Evolutionary conservation across 2,888 invertebrate genomes (phyloP).

Genomic region (Torymus texanus): DNA sequence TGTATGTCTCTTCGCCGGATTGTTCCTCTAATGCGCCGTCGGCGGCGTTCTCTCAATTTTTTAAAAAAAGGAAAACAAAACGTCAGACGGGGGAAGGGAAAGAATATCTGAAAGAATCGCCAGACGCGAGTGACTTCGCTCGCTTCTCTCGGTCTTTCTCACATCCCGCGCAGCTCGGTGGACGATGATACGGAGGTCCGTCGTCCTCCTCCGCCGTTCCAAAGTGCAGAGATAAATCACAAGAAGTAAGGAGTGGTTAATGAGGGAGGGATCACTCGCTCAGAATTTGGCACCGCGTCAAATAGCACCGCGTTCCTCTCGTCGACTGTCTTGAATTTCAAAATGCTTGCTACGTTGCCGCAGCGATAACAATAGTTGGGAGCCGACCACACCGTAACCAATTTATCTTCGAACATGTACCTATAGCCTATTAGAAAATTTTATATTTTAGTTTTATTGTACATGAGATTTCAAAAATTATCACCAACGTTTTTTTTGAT

Average conservation of each 20-base stretch:
- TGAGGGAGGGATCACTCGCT: conserved; percentile 93
- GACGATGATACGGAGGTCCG: conserved; percentile 23
- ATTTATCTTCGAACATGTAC: conserved; percentile 97
- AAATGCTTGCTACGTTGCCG: conserved; percentile 97
- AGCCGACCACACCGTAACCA: conserved; percentile 99
- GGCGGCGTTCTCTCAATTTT: not conserved
- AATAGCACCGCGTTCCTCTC: conserved; percentile 90
- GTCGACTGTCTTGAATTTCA: conserved; percentile 89
- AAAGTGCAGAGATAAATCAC: conserved; percentile 75
- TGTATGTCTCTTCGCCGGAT: conserved; percentile 6
- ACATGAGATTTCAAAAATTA: no score
- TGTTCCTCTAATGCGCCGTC: conserved; percentile 4
- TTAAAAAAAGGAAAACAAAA: conserved; percentile 34
- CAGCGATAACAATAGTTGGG: conserved; percentile 99
- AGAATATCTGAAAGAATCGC: conserved; percentile 20
- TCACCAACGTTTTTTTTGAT: no score
- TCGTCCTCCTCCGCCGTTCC: conserved; percentile 1
- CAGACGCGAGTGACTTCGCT: not conserved
- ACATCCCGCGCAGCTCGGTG: conserved; percentile 38
- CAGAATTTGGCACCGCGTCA: conserved; percentile 95
- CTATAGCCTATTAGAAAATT: conserved; percentile 84
- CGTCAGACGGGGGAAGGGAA: conserved; percentile 21
- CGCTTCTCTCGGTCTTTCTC: conserved; percentile 7
- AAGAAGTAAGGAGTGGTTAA: conserved; percentile 98
- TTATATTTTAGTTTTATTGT: not conserved